Percentiles rank a stretch among this genome's conserved stretches.
These are phyloP conservation scores for Erpornis zantholeuca DNA, from an alignment of 2,113 vertebrate genomes.

Conservation along the genomic window DNA sequence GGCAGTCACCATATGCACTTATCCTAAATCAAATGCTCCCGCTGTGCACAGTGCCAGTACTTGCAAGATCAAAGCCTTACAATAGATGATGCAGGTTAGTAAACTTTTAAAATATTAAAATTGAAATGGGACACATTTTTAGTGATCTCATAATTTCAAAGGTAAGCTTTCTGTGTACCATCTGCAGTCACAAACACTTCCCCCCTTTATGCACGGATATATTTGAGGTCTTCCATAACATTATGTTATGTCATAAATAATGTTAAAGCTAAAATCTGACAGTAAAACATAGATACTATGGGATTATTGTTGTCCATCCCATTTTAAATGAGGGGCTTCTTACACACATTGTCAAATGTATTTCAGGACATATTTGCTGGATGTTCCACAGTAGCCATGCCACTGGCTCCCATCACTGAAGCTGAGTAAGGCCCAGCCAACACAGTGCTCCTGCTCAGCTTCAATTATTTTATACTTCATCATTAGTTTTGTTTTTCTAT, in stretches of 20 bases:
- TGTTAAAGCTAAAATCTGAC: background rate
- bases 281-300: background rate
- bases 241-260: background rate
- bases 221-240: background rate
- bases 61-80: conserved; percentile 48
- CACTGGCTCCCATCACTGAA: background rate
- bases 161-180: background rate
- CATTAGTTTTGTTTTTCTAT: background rate
- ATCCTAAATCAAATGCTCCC: conserved; percentile 44
- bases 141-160: background rate
- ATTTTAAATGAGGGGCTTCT: background rate
- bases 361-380: background rate
- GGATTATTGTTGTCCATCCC: background rate
- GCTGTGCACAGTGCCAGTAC: conserved; percentile 50
- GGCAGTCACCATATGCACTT: conserved; percentile 14
- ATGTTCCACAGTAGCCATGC: rapidly evolving
- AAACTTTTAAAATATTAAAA: conserved; percentile 45
- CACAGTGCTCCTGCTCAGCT: background rate
- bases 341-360: background rate
- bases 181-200: background rate
- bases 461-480: background rate
- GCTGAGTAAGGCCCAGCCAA: background rate
- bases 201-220: background rate
- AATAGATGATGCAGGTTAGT: background rate
- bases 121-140: conserved; percentile 1